A percentile compares a stretch with the other conserved stretches of the same genome.
Conservation (phyloP, 2,888 invertebrate species). For the Blomia tropicalis region DNA sequence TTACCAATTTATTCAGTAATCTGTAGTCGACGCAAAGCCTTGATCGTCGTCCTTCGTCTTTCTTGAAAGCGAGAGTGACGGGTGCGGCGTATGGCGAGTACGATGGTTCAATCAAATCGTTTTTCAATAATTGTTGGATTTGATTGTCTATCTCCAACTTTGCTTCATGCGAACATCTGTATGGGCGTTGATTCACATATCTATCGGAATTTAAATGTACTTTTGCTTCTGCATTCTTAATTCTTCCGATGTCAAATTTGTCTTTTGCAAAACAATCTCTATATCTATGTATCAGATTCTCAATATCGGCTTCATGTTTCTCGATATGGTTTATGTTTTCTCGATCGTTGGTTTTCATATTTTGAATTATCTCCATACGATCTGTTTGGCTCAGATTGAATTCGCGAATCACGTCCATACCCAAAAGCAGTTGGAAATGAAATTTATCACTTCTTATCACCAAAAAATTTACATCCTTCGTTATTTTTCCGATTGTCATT, state of each 20-base stretch:
- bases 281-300: not conserved
- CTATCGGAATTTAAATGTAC: not conserved
- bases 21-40: not conserved
- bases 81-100: not conserved
- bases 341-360: no score
- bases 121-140: not conserved
- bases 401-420: no score
- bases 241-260: not conserved
- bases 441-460: no score
- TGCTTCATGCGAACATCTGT: no score
- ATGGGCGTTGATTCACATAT: no score
- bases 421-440: no score
- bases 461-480: no score
- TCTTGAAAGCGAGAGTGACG: not conserved
- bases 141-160: not conserved
- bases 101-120: not conserved
- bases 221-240: not conserved
- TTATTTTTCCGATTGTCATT: no score
- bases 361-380: no score
- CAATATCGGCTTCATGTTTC: not conserved
- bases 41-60: not conserved
- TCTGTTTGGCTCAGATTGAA: no score
- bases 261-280: not conserved
- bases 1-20: not conserved
- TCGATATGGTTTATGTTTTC: not conserved